A percentile compares a stretch with the other conserved stretches of the same genome.
phyloP scores from a whole-genome alignment of 2,888 invertebrate species.

The Synergus itoensis region DNA sequence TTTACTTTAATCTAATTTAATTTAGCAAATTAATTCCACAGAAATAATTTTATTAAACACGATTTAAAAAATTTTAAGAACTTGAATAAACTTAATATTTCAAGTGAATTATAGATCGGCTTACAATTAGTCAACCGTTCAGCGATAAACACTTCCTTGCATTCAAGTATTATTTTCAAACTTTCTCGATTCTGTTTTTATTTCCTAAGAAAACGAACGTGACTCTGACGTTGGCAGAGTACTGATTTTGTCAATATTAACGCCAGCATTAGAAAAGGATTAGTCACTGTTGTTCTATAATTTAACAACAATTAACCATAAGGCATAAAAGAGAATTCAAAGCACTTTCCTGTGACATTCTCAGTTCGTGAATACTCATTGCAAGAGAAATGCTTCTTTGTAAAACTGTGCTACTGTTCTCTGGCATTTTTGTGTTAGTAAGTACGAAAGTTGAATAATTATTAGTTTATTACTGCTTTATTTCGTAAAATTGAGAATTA shows the following conservation, averaged over 20 bases:
- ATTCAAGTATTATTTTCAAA: slow-evolving; percentile 36
- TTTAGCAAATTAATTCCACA: not conserved
- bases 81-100: not conserved
- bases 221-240: not conserved
- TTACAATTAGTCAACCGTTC: slow-evolving; percentile 1
- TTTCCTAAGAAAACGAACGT: slow-evolving; percentile 9
- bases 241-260: slow-evolving; percentile 23
- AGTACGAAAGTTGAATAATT: not conserved
- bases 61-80: not conserved
- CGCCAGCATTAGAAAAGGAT: slow-evolving; percentile 8
- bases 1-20: not conserved
- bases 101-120: not conserved
- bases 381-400: slow-evolving; percentile 6
- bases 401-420: slow-evolving; percentile 17
- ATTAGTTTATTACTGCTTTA: not conserved
- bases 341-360: slow-evolving; percentile 12
- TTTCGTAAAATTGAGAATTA: no score
- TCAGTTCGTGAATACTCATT: not conserved
- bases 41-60: not conserved
- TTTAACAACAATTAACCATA: slow-evolving; percentile 18
- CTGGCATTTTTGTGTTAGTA: slow-evolving; percentile 21
- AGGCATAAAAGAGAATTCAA: slow-evolving; percentile 12
- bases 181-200: slow-evolving; percentile 28
- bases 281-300: slow-evolving; percentile 9
- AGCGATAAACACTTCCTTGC: slow-evolving; percentile 12